A percentile compares a stretch with the other conserved stretches of the same genome.
These are phyloP conservation scores for Lymantria monacha DNA, from an alignment of 2,888 invertebrate species.

Conservation along the genomic window DNA sequence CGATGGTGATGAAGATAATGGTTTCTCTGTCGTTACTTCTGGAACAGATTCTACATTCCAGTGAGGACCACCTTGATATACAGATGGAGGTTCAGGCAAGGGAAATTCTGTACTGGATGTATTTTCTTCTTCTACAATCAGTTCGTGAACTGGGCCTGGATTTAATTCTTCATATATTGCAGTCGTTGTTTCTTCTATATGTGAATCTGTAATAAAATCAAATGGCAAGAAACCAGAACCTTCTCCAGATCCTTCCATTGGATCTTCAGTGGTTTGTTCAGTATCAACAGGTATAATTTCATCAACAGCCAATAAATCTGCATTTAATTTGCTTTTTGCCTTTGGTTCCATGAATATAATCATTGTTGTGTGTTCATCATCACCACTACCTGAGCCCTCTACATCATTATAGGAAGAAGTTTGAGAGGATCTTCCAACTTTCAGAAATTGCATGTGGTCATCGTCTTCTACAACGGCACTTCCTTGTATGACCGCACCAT, in stretches of 20 bases:
- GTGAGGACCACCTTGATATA: constrained; percentile 57
- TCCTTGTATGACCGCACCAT: constrained; percentile 64
- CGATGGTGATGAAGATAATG: constrained; percentile 27
- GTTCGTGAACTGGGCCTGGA: constrained; percentile 47
- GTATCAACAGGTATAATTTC: constrained; percentile 49
- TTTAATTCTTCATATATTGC: constrained; percentile 47
- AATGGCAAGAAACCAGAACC: constrained; percentile 54
- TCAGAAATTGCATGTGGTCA: constrained; percentile 65
- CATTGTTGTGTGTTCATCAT: constrained; percentile 66
- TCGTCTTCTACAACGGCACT: constrained; percentile 57
- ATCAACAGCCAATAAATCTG: constrained; percentile 42
- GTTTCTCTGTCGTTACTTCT: constrained; percentile 46
- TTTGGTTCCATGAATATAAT: constrained; percentile 49
- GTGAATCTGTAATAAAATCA: background rate
- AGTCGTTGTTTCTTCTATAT: constrained; percentile 47
- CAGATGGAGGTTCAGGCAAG: constrained; percentile 47
- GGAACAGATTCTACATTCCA: constrained; percentile 52
- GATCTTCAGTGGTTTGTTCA: constrained; percentile 54
- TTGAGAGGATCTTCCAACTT: constrained; percentile 50
- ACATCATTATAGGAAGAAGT: constrained; percentile 44
- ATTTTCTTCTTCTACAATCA: constrained; percentile 41
- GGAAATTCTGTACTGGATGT: constrained; percentile 61
- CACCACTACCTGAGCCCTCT: constrained; percentile 68
- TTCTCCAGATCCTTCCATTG: constrained; percentile 65
- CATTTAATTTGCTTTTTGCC: constrained; percentile 32